Evolutionary conservation across 2,888 invertebrate genomes (phyloP).

Genomic region (Eilema sororculum): DNA sequence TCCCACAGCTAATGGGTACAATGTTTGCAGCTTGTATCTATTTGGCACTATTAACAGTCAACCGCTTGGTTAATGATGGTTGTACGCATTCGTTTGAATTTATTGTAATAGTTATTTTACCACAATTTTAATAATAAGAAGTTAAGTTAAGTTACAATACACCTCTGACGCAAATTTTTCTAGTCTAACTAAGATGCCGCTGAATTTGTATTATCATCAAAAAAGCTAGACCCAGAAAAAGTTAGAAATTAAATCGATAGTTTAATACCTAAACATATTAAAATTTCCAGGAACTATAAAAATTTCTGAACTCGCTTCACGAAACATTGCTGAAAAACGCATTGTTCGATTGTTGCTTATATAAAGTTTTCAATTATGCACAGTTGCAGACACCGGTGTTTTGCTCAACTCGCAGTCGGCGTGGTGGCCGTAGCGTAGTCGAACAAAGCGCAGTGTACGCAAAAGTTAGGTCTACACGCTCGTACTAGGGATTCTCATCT

Average conservation of each 20-base stretch:
- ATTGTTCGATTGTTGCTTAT: constrained; percentile 11
- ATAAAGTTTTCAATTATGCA: constrained; percentile 22
- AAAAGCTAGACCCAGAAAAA: too few relatives aligned
- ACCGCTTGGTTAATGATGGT: constrained; percentile 29
- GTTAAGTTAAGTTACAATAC: too few relatives aligned
- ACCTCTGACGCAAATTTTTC: too few relatives aligned
- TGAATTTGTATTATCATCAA: too few relatives aligned
- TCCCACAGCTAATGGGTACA: constrained; percentile 41
- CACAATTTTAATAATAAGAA: not conserved
- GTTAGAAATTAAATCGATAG: too few relatives aligned
- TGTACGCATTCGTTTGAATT: constrained; percentile 30
- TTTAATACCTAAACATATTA: too few relatives aligned
- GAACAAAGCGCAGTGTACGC: constrained; percentile 54
- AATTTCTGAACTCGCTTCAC: not conserved
- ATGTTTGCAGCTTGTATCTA: constrained; percentile 35
- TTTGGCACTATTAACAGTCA: constrained; percentile 39
- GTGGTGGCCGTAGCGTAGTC: constrained; percentile 12
- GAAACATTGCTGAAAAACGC: not conserved
- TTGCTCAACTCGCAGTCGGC: constrained; percentile 23
- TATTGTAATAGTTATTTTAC: constrained; percentile 11
- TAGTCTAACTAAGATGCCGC: too few relatives aligned
- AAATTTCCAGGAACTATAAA: too few relatives aligned
- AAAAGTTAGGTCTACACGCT: constrained; percentile 54
- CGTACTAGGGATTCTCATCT: constrained; percentile 70
- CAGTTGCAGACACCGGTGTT: constrained; percentile 20